Conservation (phyloP, 2,113 vertebrate genomes). For the Tauraco erythrolophus region DNA sequence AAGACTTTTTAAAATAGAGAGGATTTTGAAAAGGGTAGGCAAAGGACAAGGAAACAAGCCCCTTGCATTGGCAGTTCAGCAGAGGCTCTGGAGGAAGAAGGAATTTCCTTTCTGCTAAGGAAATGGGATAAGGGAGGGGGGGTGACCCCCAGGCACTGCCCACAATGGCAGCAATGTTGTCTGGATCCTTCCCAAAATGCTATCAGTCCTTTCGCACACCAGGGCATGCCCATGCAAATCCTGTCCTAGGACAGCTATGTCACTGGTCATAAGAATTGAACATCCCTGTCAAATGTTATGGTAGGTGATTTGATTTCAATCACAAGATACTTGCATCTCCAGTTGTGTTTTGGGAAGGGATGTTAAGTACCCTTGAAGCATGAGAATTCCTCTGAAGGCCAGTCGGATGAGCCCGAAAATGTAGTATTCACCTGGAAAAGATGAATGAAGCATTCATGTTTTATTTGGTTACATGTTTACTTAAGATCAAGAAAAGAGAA, state of each 20-base stretch:
- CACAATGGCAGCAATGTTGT: background rate
- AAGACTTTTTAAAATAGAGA: background rate
- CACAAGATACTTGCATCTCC: background rate
- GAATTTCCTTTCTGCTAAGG: no score
- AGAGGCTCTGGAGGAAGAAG: no score
- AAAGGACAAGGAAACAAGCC: background rate
- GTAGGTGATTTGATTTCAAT: background rate
- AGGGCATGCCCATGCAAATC: accelerated
- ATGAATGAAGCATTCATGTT: background rate
- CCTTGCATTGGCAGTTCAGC: accelerated
- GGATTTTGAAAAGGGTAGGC: background rate
- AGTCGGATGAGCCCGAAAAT: background rate
- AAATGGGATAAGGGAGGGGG: no score
- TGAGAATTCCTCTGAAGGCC: background rate
- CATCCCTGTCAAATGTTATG: background rate
- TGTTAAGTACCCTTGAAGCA: background rate
- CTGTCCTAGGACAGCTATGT: background rate
- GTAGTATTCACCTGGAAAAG: background rate
- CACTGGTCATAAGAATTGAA: background rate
- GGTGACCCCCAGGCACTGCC: no score
- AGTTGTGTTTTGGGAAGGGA: background rate
- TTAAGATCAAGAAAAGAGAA: background rate
- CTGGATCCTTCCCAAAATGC: background rate
- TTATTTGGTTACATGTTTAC: background rate
- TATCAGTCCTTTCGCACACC: accelerated